Evolutionary conservation across 37 sponge, comb jelly and placozoan genomes (phyloP), one percentile per base, ranked within the genome.

Genomic region (Haliclona indistincta): DNA sequence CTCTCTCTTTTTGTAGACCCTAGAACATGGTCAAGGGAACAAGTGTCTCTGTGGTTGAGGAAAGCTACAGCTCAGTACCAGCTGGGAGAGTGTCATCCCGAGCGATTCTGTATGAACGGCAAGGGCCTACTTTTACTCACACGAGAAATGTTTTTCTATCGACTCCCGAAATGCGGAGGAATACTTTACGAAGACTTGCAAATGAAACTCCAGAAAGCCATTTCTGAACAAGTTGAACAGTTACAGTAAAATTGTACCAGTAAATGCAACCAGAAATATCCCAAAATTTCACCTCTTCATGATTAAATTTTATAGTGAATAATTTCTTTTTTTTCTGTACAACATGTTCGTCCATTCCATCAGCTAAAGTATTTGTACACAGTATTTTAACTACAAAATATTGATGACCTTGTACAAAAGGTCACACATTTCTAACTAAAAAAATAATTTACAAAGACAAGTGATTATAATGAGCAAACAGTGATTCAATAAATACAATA

Each of bases 221-320:
- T 78, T 8, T 11, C 22, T 67, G 68, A 67, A 19, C 37, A 20
- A 38, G 22, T 32, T 19, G 8, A 11, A 61, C 63, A n/a, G n/a
- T n/a, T n/a, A n/a, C n/a, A n/a, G 69, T 91, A 15, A 82, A 88
- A 74, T 55, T 94, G 22, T 91, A 88, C 65, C 92, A 94, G 85
- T 85, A 81, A 43, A 45, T 95, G 22, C 98, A 97, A 60, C 95
- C 98, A 4, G 98, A 97, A 51, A 67, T 94, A n/a, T n/a, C n/a
- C n/a, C n/a, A n/a, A 49, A 49, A 20, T 49, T 20, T 17, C 53
- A 49, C n/a, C n/a, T n/a, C n/a, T n/a, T n/a, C n/a, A n/a, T n/a
- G n/a, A n/a, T n/a, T n/a, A n/a, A n/a, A n/a, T n/a, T n/a, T n/a
- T n/a, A n/a, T n/a, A n/a, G n/a, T n/a, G n/a, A n/a, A n/a, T n/a